Conservation (phyloP, 2,113 vertebrate genomes). For the Pseudolaguvia tuberculata region DNA sequence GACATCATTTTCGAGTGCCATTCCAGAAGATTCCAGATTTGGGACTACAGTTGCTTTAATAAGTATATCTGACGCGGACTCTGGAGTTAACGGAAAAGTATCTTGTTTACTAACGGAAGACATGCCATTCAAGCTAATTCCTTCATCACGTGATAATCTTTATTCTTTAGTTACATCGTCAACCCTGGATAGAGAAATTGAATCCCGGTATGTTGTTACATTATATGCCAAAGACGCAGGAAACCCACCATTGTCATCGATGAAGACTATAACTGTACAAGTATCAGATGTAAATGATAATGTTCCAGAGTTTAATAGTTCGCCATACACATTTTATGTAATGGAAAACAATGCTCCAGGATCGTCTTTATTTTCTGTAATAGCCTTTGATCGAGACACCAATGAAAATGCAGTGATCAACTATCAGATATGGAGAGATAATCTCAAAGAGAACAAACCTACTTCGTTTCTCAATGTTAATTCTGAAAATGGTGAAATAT, state of each 20-base stretch:
- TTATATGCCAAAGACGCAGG: constrained; percentile 50
- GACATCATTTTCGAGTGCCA: constrained; percentile 74
- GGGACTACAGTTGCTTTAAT: constrained; percentile 55
- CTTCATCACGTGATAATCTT: constrained; percentile 40
- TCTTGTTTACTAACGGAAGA: constrained; percentile 59
- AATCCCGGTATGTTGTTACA: constrained; percentile 41
- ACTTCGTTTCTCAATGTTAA: constrained; percentile 48
- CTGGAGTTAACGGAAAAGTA: constrained; percentile 45
- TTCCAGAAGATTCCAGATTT: constrained; percentile 53
- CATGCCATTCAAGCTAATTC: constrained; percentile 46
- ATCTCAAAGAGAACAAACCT: not conserved
- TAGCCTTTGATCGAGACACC: constrained; percentile 48
- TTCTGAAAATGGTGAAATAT: constrained; percentile 49
- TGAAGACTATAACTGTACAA: constrained; percentile 46
- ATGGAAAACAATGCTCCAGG: constrained; percentile 55
- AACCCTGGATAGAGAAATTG: constrained; percentile 47
- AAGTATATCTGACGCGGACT: constrained; percentile 50
- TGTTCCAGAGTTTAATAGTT: constrained; percentile 42
- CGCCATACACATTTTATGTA: constrained; percentile 46
- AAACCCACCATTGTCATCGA: constrained; percentile 40
- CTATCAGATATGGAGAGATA: constrained; percentile 46
- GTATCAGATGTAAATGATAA: constrained; percentile 59
- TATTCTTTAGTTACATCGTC: constrained; percentile 48
- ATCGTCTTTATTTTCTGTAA: constrained; percentile 45
- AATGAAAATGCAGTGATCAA: constrained; percentile 45